Evolutionary conservation across 2,797 vertebrate species (phyloP).

Genomic region (Heterohyrax brucei): DNA sequence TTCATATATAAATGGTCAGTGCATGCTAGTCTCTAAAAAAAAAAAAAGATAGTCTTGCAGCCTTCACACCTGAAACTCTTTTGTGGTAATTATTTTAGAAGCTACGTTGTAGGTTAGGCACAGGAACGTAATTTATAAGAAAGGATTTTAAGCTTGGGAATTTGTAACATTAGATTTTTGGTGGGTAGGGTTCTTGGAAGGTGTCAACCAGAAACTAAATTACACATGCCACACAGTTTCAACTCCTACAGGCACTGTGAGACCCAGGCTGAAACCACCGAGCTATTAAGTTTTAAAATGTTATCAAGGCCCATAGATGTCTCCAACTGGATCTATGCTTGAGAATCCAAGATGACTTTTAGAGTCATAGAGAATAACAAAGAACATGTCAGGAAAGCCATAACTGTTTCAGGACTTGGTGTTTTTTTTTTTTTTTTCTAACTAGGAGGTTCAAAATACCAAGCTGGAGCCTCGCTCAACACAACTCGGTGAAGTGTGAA

Average conservation of each 20-base stretch:
- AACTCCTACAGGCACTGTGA: slow-evolving; percentile 82
- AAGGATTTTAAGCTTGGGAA: slow-evolving; percentile 85
- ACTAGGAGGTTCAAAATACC: not conserved
- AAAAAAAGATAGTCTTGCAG: slow-evolving; percentile 51
- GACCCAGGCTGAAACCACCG: slow-evolving; percentile 59
- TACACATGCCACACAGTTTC: slow-evolving; percentile 86
- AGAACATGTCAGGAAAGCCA: slow-evolving; percentile 50
- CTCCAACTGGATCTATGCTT: slow-evolving; percentile 68
- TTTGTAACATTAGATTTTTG: slow-evolving; percentile 77
- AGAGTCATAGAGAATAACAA: slow-evolving; percentile 73
- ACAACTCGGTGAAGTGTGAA: slow-evolving; percentile 69
- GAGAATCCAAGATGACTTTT: slow-evolving; percentile 72
- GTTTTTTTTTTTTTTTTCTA: slow-evolving; percentile 14
- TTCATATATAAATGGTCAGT: slow-evolving; percentile 68
- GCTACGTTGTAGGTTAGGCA: slow-evolving; percentile 72
- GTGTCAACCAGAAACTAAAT: slow-evolving; percentile 84
- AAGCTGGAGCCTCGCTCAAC: slow-evolving; percentile 24
- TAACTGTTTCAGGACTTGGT: slow-evolving; percentile 12
- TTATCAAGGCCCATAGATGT: slow-evolving; percentile 73
- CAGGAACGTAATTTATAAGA: slow-evolving; percentile 77
- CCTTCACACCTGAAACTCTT: slow-evolving; percentile 77
- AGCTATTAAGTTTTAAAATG: slow-evolving; percentile 79
- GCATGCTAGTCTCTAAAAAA: slow-evolving; percentile 54
- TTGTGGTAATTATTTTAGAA: slow-evolving; percentile 66
- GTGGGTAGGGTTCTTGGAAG: slow-evolving; percentile 60